phyloP scores from a whole-genome alignment of 2,113 vertebrate genomes.

The Piprites chloris region DNA sequence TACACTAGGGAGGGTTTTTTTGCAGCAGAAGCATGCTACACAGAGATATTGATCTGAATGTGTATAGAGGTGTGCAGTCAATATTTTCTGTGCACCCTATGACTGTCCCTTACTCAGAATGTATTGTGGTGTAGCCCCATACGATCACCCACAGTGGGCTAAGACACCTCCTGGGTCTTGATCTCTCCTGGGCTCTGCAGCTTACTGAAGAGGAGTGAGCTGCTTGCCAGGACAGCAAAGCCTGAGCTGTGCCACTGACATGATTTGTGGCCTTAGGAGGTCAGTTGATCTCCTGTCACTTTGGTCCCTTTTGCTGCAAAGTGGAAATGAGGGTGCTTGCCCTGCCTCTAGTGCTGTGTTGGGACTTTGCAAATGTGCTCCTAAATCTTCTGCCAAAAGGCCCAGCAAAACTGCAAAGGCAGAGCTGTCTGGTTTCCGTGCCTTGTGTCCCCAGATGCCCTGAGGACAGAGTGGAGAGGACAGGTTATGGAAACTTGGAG shows the following conservation, averaged over 20 bases:
- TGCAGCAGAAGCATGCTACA: background rate
- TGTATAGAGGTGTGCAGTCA: fast-evolving
- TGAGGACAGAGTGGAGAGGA: background rate
- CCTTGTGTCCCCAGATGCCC: background rate
- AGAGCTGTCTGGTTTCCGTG: background rate
- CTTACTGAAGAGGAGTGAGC: background rate
- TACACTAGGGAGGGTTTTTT: background rate
- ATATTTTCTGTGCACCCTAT: fast-evolving
- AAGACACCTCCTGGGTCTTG: background rate
- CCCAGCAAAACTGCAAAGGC: background rate
- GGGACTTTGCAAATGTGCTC: background rate
- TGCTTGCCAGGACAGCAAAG: background rate
- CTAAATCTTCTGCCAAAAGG: background rate
- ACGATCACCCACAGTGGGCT: background rate
- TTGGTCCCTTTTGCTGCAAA: background rate
- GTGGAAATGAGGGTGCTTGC: background rate
- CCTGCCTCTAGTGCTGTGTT: background rate
- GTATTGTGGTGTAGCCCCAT: background rate
- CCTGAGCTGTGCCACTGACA: background rate
- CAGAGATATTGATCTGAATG: background rate
- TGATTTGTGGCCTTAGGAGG: background rate
- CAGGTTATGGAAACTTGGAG: background rate
- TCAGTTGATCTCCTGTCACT: background rate
- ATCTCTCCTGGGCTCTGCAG: background rate
- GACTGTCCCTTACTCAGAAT: no score